A percentile compares a stretch with the other conserved stretches of the same genome.
Conservation (phyloP, 2,113 vertebrate genomes). For the Pheucticus melanocephalus region DNA sequence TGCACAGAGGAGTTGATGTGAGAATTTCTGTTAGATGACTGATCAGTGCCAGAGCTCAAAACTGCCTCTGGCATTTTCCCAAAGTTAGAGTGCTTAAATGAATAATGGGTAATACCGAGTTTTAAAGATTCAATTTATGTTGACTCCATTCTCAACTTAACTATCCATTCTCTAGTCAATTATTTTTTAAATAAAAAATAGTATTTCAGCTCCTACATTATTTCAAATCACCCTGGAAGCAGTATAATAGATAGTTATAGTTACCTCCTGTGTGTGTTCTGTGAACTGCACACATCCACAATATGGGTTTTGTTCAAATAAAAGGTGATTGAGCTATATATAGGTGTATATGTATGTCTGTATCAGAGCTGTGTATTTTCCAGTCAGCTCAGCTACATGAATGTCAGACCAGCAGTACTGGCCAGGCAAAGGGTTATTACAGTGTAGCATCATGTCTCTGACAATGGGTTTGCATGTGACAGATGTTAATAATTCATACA, state of each 20-base stretch:
- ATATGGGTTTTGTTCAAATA: not conserved
- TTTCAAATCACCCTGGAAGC: not conserved
- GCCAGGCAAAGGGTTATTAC: not conserved
- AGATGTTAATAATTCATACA: not conserved
- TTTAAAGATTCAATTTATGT: not conserved
- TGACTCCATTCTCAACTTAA: not conserved
- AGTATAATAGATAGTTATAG: not conserved
- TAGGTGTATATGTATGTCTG: not conserved
- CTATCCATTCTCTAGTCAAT: not conserved
- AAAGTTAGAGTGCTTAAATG: not conserved
- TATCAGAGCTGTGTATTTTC: not conserved
- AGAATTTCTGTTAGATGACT: not conserved
- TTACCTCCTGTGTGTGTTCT: not conserved
- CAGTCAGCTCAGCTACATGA: not conserved
- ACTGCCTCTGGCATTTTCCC: slow-evolving; percentile 10
- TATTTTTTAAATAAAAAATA: not conserved
- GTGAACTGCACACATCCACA: not conserved
- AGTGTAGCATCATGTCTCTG: not conserved
- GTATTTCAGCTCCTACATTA: not conserved
- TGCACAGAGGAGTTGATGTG: not conserved
- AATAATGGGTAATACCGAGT: not conserved
- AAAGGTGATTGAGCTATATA: not conserved
- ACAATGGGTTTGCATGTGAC: not conserved
- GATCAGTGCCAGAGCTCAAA: not conserved
- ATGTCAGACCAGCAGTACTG: not conserved